Conservation (phyloP, 2,113 vertebrate genomes). For the Regulus satrapa region DNA sequence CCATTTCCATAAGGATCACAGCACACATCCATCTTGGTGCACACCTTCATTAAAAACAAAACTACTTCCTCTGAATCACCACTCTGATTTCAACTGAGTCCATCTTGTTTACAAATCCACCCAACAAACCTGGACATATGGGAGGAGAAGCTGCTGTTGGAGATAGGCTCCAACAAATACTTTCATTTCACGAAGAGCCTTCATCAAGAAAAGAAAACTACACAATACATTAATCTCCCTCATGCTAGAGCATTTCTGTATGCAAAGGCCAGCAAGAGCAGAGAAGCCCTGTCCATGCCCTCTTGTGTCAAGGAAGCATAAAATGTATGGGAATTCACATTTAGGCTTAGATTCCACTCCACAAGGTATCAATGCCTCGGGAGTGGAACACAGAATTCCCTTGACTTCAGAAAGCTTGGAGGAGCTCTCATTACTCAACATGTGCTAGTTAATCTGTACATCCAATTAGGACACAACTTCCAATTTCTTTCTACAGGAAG, state of each 20-base stretch:
- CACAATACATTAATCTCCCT: not conserved
- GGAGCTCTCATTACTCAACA: not conserved
- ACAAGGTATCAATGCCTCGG: not conserved
- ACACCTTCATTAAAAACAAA: not conserved
- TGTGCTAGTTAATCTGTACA: fast-evolving
- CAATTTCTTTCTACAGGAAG: not conserved
- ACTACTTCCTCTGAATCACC: not conserved
- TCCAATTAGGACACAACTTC: not conserved
- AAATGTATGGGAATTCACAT: not conserved
- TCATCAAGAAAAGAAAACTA: not conserved
- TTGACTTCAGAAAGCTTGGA: not conserved
- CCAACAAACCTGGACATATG: not conserved
- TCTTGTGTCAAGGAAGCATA: not conserved
- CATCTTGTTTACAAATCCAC: not conserved
- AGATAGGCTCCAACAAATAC: not conserved
- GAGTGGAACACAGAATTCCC: not conserved
- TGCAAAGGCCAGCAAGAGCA: not conserved
- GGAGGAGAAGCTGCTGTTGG: not conserved
- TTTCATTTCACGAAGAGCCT: not conserved
- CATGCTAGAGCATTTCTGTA: not conserved
- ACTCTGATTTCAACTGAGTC: not conserved
- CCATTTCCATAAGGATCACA: not conserved
- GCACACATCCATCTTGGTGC: not conserved
- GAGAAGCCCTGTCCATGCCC: not conserved
- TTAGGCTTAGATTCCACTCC: not conserved